These are phyloP conservation scores for Trididemnum miniatum DNA, from an alignment of 23 tunicate genomes.

Conservation along the genomic window DNA sequence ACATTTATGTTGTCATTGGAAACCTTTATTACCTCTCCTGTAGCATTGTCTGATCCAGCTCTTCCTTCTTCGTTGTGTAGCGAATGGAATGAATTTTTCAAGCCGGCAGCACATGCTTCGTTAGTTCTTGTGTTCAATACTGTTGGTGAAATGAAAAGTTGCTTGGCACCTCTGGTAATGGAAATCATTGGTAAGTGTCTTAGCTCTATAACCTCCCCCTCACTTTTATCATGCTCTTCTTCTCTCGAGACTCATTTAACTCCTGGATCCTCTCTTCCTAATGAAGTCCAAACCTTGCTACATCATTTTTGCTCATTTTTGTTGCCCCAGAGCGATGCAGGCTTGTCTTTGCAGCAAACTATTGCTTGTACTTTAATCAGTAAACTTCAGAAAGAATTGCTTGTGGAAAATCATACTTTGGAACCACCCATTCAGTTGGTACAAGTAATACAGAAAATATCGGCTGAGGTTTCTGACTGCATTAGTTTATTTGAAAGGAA, in stretches of 20 bases:
- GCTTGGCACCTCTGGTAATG: background rate
- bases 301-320: constrained; percentile 46
- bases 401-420: background rate
- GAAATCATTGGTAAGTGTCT: constrained; percentile 27
- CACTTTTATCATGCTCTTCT: constrained; percentile 24
- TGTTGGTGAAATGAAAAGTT: background rate
- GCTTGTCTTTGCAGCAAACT: constrained; percentile 7
- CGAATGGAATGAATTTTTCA: constrained; percentile 92
- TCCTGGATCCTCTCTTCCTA: constrained; percentile 45
- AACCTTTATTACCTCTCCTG: constrained; percentile 49
- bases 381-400: constrained; percentile 14
- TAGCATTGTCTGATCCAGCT: constrained; percentile 68
- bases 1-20: constrained; percentile 35
- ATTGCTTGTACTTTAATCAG: constrained; percentile 36
- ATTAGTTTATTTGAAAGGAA: background rate
- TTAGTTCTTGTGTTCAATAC: constrained; percentile 44
- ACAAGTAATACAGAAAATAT: background rate
- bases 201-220: background rate
- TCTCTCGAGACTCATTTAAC: constrained; percentile 38
- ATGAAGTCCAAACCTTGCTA: constrained; percentile 62
- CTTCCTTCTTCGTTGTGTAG: constrained; percentile 54
- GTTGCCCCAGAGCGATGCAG: background rate
- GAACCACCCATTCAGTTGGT: background rate
- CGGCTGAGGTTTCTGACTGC: background rate
- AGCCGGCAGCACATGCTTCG: constrained; percentile 48